phyloP scores from a whole-genome alignment of 1,140 invertebrate species.

The Orchesella cincta region DNA sequence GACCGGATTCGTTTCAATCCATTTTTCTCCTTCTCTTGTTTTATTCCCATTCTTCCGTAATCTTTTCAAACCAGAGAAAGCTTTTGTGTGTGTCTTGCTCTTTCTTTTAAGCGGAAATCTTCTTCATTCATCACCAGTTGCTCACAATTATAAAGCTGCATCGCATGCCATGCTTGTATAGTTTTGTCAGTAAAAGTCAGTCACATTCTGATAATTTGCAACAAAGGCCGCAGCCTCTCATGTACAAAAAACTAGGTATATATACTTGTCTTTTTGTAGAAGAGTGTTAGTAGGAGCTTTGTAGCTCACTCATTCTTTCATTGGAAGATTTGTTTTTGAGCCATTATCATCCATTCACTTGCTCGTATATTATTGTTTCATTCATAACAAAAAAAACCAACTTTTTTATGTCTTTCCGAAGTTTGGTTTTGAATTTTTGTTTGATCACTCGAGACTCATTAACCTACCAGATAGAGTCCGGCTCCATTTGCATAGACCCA shows the following conservation, averaged over 20 bases:
- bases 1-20: slow-evolving; percentile 13
- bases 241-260: neutral
- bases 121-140: neutral
- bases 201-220: slow-evolving; percentile 30
- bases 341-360: slow-evolving; percentile 1
- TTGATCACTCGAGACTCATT: slow-evolving; percentile 4
- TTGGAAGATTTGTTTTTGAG: neutral
- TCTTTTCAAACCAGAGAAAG: too few species aligned
- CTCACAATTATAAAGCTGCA: too few species aligned
- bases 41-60: neutral
- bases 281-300: neutral
- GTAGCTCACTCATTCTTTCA: neutral
- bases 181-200: slow-evolving; percentile 14
- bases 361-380: slow-evolving; percentile 21
- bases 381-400: neutral
- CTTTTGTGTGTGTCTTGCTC: too few species aligned
- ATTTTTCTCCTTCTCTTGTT: slow-evolving; percentile 7
- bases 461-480: slow-evolving; percentile 14
- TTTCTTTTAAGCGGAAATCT: slow-evolving; percentile 16
- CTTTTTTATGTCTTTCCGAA: neutral
- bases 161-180: neutral
- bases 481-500: neutral
- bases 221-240: neutral
- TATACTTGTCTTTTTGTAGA: neutral
- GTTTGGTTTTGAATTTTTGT: slow-evolving; percentile 15